Conservation (phyloP, 2,888 invertebrate genomes). For the Nemotelus nigrinus region DNA sequence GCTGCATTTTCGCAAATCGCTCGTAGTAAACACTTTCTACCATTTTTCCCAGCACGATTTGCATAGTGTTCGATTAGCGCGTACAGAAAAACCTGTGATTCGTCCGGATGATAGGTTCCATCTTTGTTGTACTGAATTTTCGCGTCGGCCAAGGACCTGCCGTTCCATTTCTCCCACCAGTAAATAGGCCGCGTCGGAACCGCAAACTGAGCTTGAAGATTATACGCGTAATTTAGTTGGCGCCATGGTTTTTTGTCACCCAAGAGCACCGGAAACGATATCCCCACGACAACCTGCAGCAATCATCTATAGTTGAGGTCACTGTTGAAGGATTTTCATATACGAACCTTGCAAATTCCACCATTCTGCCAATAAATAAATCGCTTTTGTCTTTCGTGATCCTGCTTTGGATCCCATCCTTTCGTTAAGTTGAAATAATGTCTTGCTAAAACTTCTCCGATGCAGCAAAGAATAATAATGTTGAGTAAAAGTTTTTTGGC, state of each 20-base stretch:
- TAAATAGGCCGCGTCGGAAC: conserved; percentile 58
- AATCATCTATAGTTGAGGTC: neutral
- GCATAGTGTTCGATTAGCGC: conserved; percentile 44
- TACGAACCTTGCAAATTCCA: conserved; percentile 17
- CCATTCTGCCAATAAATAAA: conserved; percentile 29
- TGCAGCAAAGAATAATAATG: neutral
- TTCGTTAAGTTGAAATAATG: neutral
- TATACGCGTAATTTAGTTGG: conserved; percentile 55
- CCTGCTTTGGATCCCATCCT: neutral
- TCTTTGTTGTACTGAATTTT: conserved; percentile 36
- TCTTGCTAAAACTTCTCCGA: neutral
- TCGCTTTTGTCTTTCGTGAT: conserved; percentile 14
- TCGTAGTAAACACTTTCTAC: conserved; percentile 45
- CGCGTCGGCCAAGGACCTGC: conserved; percentile 34
- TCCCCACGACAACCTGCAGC: conserved; percentile 55
- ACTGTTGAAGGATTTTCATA: neutral
- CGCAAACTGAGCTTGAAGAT: conserved; percentile 58
- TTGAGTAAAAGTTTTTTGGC: neutral
- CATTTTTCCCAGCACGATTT: conserved; percentile 43
- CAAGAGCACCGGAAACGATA: conserved; percentile 56
- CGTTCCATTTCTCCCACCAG: conserved; percentile 58
- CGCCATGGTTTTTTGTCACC: conserved; percentile 59
- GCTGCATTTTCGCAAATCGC: conserved; percentile 47
- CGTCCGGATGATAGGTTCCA: conserved; percentile 42
- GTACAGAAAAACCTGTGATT: conserved; percentile 44